Percentiles rank a stretch among this genome's conserved stretches.
Conservation (phyloP, 2,113 vertebrate genomes). For the Onychorhynchus coronatus region DNA sequence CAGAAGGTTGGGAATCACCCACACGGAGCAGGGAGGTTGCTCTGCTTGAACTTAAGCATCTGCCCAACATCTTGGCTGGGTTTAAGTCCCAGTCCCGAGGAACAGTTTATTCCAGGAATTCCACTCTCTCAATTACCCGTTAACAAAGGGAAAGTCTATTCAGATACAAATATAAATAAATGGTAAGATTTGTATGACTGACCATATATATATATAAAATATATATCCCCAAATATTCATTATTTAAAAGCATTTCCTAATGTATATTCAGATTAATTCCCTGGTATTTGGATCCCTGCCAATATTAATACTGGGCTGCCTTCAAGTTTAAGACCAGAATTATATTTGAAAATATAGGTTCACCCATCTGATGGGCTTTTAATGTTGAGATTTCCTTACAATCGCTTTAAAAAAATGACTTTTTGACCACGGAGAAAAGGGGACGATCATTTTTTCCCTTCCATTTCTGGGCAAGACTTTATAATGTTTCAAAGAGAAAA, state of each 20-base stretch:
- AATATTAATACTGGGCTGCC: not conserved
- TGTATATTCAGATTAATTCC: not conserved
- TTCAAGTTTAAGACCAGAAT: not conserved
- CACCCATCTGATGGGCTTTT: not conserved
- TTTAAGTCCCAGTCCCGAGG: not conserved
- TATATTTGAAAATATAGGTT: not conserved
- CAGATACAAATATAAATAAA: not conserved
- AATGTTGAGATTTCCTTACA: not conserved
- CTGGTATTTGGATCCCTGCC: not conserved
- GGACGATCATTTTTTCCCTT: not conserved
- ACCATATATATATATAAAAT: not conserved
- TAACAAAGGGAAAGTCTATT: not conserved
- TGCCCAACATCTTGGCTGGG: not conserved
- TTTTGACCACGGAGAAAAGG: not conserved
- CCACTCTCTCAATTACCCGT: not conserved
- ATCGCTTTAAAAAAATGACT: not conserved
- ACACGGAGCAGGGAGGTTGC: not conserved
- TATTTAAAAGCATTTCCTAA: not conserved
- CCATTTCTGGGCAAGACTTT: not conserved
- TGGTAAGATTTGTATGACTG: not conserved
- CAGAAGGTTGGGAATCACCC: not conserved
- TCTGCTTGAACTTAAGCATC: not conserved
- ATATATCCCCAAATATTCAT: not conserved
- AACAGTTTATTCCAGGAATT: constrained; percentile 4
- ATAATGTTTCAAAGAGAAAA: not conserved